Base-by-base conservation (phyloP, 2,888 invertebrate genomes). In the Melieria omissa region DNA sequence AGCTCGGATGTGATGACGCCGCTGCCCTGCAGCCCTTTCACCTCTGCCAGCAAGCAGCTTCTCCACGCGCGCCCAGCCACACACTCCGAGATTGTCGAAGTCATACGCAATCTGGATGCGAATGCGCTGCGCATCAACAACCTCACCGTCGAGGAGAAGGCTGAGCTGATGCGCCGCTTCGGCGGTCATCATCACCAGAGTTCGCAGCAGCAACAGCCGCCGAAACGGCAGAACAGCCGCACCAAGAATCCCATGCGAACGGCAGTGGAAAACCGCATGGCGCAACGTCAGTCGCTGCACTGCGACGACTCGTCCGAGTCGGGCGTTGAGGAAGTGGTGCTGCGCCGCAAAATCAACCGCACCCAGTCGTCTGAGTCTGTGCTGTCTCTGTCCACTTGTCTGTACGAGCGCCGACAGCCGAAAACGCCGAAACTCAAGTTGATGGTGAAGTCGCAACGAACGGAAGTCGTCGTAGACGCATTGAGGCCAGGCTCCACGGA, bases 1-100 rank as follows among this genome's bases (percentile, higher is more conserved):
- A 88, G 75, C 78, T 84, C 73, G 85, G 90, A 84, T 88, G 88
- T 84, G 78, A 87, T 74, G 78, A 85, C 82, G 41, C 86, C 84
- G 29, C 75, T 83, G 75, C 84, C 82, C 42, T 54, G 14, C 14
- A 41, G 70, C 64, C 49, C 62, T 7, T 63, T 69, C 46, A 52
- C 64, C 8, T 58, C 72, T 16, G 49, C 57, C 61, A 68, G 72
- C 8, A 76, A 75, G 14, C 71, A 70, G 61, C 75, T 77, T 70
- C 73, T 71, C 14, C 72, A 72, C 57, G 77, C 79, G n/a, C 82
- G 81, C 62, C 79, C 75, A 70, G 64, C 60, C n/a, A 61, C 78
- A 71, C 82, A 83, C 66, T 81, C 85, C 72, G 86, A 87, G 78
- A 80, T 85, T 71, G 79, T 79, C 61, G 84, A 86, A 77, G 81